Evolutionary conservation across 2,797 vertebrate genomes (phyloP).

Genomic region (Anomalospiza imberbis): DNA sequence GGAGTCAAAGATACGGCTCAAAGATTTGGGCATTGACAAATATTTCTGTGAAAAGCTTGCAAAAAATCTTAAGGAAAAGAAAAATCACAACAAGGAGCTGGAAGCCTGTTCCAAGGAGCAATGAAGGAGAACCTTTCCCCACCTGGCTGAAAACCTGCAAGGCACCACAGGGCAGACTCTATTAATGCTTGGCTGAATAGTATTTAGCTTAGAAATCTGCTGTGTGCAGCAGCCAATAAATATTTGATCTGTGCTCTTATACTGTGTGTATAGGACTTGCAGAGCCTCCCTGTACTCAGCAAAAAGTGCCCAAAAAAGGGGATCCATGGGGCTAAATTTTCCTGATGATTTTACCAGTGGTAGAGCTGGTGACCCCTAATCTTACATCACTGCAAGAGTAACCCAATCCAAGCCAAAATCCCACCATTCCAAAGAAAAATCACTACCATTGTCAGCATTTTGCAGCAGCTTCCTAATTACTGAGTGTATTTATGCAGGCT

Average conservation of each 20-base stretch:
- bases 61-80: background rate
- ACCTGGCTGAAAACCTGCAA: background rate
- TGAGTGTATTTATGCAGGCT: background rate
- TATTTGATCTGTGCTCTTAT: background rate
- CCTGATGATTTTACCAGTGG: background rate
- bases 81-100: background rate
- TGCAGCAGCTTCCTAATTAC: background rate
- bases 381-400: background rate
- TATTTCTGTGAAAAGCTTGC: background rate
- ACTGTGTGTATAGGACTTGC: background rate
- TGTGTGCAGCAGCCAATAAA: background rate
- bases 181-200: background rate
- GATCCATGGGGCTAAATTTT: background rate
- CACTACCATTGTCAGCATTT: background rate
- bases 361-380: background rate
- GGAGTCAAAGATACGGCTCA: background rate
- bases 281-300: background rate
- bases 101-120: background rate
- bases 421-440: background rate
- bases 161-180: background rate
- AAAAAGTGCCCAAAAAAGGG: background rate
- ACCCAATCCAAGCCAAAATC: background rate
- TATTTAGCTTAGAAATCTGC: background rate
- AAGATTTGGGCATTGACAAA: background rate
- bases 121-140: background rate